Percentiles rank a stretch among this genome's conserved stretches.
Conservation (phyloP, 2,113 vertebrate genomes). For the Corapipo altera region DNA sequence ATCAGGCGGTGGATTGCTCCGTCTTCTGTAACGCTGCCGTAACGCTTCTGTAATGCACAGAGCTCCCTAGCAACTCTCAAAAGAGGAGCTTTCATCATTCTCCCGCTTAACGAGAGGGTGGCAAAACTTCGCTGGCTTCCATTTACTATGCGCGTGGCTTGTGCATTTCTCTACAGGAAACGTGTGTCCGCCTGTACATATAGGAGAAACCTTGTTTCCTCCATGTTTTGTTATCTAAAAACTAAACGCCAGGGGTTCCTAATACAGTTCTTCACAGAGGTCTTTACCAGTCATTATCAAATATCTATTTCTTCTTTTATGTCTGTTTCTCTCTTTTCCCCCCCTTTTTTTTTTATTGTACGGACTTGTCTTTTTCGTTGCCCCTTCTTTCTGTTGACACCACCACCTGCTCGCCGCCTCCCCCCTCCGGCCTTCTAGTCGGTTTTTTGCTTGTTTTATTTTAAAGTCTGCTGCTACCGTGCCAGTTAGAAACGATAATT, state of each 20-base stretch:
- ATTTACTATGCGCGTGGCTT: neutral
- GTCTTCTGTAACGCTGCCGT: neutral
- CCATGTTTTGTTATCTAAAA: neutral
- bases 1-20: accelerated
- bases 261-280: neutral
- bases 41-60: neutral
- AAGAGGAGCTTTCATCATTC: neutral
- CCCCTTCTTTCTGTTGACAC: neutral
- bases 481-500: neutral
- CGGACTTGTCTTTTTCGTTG: neutral
- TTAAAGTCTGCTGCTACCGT: neutral
- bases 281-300: neutral
- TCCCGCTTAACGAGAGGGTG: neutral
- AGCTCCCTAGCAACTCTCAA: neutral
- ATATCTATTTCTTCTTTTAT: neutral
- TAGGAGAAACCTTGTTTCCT: neutral
- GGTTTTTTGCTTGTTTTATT: neutral
- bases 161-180: neutral
- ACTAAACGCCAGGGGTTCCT: neutral
- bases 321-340: accelerated
- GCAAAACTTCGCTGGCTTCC: neutral
- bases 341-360: neutral
- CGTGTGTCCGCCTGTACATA: neutral
- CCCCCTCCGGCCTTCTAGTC: neutral
- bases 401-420: neutral